phyloP scores from a whole-genome alignment of 2,888 invertebrate genomes.

The Tiphia femorata region DNA sequence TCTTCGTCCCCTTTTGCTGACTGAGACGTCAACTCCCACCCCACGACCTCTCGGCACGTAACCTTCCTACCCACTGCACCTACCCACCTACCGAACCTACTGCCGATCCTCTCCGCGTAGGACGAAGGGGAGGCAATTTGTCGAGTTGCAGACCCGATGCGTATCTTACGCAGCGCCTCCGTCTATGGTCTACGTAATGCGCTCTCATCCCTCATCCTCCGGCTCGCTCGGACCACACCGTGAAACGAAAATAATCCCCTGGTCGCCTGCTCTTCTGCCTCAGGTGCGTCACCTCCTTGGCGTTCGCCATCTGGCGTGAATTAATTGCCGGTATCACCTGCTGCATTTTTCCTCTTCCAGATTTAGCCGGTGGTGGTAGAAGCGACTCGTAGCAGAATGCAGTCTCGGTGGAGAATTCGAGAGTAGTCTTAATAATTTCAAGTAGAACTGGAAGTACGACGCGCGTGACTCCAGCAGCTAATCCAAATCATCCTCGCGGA shows the following conservation, averaged over 20 bases:
- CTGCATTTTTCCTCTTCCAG: too few species aligned
- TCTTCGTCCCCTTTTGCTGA: slow-evolving; percentile 37
- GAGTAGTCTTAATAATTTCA: too few species aligned
- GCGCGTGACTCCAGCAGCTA: too few species aligned
- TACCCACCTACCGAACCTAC: slow-evolving; percentile 38
- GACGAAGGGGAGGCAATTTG: slow-evolving; percentile 58
- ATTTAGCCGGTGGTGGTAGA: too few species aligned
- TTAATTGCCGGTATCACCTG: too few species aligned
- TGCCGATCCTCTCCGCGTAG: slow-evolving; percentile 21
- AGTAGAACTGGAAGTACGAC: too few species aligned
- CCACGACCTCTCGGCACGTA: slow-evolving; percentile 38
- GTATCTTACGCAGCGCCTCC: slow-evolving; percentile 60
- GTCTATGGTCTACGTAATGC: slow-evolving; percentile 56
- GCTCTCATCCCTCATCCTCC: slow-evolving; percentile 55
- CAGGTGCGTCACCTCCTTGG: too few species aligned
- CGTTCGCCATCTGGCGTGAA: too few species aligned
- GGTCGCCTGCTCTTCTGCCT: too few species aligned
- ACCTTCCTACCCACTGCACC: slow-evolving; percentile 41
- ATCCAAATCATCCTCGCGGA: too few species aligned
- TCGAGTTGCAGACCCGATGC: slow-evolving; percentile 57
- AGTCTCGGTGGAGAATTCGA: too few species aligned
- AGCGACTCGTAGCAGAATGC: too few species aligned
- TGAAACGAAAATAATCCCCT: slow-evolving; percentile 15
- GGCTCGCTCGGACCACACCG: slow-evolving; percentile 9
- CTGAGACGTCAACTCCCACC: slow-evolving; percentile 61